phyloP scores from a whole-genome alignment of 2,113 vertebrate species.

The Dipodomys stephensi region DNA sequence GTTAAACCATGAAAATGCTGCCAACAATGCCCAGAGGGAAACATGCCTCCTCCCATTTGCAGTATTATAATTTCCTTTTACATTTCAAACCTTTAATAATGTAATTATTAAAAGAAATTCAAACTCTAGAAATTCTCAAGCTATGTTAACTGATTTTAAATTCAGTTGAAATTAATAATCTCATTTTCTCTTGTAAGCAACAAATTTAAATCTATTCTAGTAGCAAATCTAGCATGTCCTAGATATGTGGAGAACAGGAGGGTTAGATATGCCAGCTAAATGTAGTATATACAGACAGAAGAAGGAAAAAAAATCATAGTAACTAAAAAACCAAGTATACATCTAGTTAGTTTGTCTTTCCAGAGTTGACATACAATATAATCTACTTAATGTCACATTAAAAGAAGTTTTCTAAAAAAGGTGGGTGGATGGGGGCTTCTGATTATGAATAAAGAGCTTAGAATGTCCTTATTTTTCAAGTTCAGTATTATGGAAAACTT shows the following conservation, averaged over 20 bases:
- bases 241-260: neutral
- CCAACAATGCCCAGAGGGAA: slow-evolving; percentile 32
- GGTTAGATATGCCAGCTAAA: neutral
- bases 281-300: slow-evolving; percentile 36
- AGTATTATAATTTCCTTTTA: neutral
- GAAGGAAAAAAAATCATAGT: slow-evolving; percentile 33
- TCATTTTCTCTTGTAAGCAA: slow-evolving; percentile 27
- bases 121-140: slow-evolving; percentile 27
- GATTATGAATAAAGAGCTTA: slow-evolving; percentile 65
- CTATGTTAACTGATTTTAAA: slow-evolving; percentile 56
- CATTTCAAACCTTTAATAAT: slow-evolving; percentile 25
- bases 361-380: slow-evolving; percentile 55
- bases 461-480: slow-evolving; percentile 75
- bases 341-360: slow-evolving; percentile 6
- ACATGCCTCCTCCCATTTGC: neutral
- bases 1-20: slow-evolving; percentile 15
- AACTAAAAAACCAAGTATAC: slow-evolving; percentile 31
- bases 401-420: slow-evolving; percentile 47
- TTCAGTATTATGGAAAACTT: slow-evolving; percentile 74
- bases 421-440: neutral
- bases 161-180: slow-evolving; percentile 43
- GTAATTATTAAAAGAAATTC: slow-evolving; percentile 41
- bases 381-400: slow-evolving; percentile 42
- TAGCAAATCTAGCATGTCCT: slow-evolving; percentile 11
- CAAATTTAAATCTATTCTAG: slow-evolving; percentile 17